Percentiles rank a stretch among this genome's conserved stretches.
phyloP scores from a whole-genome alignment of 92 coral and sea anemone genomes.

The Scolanthus callimorphus region DNA sequence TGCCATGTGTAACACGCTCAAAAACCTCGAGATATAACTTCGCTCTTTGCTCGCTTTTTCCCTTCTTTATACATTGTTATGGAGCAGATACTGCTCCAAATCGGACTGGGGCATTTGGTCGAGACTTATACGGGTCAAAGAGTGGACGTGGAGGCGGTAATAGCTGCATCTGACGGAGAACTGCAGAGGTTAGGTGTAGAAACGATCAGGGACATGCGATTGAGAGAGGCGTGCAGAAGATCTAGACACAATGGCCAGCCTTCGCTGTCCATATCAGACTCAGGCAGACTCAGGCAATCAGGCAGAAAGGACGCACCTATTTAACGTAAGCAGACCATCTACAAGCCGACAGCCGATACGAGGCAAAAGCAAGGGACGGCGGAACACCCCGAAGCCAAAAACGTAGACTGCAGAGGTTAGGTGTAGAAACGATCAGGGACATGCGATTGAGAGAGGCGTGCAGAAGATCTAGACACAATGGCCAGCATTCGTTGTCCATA shows the following conservation, averaged over 20 bases:
- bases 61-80: no score
- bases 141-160: slow-evolving; percentile 21
- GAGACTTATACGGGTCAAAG: slow-evolving; percentile 20
- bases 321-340: neutral
- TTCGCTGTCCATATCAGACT: no score
- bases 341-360: neutral
- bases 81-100: neutral
- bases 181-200: slow-evolving; percentile 31
- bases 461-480: neutral
- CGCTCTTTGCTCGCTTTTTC: no score
- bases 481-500: neutral
- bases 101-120: neutral
- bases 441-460: no score
- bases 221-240: slow-evolving; percentile 9
- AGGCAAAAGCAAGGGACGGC: neutral
- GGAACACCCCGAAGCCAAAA: no score
- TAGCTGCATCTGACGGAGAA: slow-evolving; percentile 28
- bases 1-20: no score
- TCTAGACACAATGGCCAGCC: neutral
- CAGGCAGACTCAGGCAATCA: no score
- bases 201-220: no score
- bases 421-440: no score
- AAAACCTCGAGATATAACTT: no score
- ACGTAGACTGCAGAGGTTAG: no score
- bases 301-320: neutral